These are phyloP conservation scores for Xestia rhomboidea DNA, from an alignment of 2,888 invertebrate species.

Conservation along the genomic window DNA sequence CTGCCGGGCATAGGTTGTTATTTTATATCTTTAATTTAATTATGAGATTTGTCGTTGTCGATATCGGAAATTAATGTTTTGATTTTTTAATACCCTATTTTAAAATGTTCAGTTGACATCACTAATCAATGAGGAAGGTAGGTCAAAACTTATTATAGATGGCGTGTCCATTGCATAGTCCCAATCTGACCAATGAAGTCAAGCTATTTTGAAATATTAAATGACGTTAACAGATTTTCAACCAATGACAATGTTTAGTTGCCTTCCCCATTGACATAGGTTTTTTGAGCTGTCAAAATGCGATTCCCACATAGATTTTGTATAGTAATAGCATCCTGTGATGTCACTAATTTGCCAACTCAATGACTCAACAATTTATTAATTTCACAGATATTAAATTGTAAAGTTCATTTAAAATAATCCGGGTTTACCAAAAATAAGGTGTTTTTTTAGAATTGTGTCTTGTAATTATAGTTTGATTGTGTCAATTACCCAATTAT, in stretches of 20 bases:
- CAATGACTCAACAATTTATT: neutral
- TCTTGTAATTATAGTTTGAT: neutral
- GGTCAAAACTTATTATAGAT: no score
- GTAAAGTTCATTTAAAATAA: neutral
- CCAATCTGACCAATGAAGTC: no score
- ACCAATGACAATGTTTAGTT: no score
- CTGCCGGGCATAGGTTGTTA: slow-evolving; percentile 14
- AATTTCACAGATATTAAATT: neutral
- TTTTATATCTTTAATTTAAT: slow-evolving; percentile 43
- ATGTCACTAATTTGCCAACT: neutral
- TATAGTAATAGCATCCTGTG: neutral
- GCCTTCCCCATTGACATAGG: neutral
- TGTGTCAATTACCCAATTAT: neutral
- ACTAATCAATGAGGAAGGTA: no score
- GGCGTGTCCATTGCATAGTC: no score
- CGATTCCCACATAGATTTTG: neutral
- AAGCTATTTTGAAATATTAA: no score
- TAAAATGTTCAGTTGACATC: neutral
- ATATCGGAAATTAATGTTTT: neutral
- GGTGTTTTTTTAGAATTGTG: neutral
- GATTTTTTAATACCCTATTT: neutral
- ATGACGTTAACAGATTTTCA: no score
- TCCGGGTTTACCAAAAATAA: neutral
- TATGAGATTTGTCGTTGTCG: slow-evolving; percentile 14
- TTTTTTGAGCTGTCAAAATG: neutral